Percentiles rank a stretch among this genome's conserved stretches.
Conservation (phyloP, 2,888 invertebrate species). For the Osmoderma eremita region DNA sequence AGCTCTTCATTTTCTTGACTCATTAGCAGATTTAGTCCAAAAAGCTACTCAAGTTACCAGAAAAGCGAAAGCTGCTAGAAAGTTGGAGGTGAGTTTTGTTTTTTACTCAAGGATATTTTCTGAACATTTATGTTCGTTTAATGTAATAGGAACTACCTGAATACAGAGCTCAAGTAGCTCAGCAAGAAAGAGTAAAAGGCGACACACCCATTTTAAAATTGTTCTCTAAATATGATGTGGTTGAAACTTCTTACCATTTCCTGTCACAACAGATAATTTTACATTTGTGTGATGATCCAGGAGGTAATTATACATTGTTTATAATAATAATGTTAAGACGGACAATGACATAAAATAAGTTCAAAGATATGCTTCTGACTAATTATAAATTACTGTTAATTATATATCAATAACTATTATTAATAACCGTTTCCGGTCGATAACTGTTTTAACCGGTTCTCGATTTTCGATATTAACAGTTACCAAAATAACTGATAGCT, state of each 20-base stretch:
- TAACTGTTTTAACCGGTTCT: no score
- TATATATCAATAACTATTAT: no score
- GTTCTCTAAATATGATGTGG: constrained; percentile 91
- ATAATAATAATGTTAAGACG: no score
- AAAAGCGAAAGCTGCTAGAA: constrained; percentile 84
- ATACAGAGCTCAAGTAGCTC: constrained; percentile 77
- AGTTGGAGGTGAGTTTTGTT: constrained; percentile 71
- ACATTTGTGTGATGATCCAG: constrained; percentile 96
- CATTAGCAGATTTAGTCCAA: constrained; percentile 83
- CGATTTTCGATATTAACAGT: no score
- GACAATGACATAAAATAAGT: no score
- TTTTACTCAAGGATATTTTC: constrained; percentile 30
- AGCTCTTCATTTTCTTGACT: constrained; percentile 88
- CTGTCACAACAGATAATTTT: constrained; percentile 92
- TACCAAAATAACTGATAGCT: no score
- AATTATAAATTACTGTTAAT: no score
- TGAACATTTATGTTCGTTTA: constrained; percentile 23
- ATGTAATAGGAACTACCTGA: constrained; percentile 72
- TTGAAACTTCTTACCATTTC: constrained; percentile 97
- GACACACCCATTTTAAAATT: constrained; percentile 67
- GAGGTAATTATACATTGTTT: constrained; percentile 68
- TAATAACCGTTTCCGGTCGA: no score
- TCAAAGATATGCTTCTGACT: neutral
- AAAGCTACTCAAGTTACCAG: constrained; percentile 82
- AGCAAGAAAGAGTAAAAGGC: constrained; percentile 65